Evolutionary conservation across 2,888 invertebrate species (phyloP).

Genomic region (Dorcus hopei): DNA sequence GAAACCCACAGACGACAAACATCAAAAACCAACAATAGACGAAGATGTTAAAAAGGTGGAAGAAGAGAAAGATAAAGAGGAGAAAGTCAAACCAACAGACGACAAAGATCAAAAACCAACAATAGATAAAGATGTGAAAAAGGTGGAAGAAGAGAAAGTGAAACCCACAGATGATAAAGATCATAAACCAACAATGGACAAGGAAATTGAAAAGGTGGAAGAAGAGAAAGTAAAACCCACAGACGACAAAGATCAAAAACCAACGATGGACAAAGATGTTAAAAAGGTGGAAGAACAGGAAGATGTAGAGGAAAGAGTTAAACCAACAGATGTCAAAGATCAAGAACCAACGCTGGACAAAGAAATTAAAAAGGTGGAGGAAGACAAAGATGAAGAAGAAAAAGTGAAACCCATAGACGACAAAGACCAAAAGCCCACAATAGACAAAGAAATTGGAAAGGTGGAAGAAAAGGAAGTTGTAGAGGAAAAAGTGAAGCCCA

Average conservation of each 20-base stretch:
- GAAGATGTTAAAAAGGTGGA: not conserved
- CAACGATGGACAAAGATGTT: not conserved
- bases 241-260: conserved; percentile 29
- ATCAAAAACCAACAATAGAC: not conserved
- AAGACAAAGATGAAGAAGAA: conserved; percentile 16
- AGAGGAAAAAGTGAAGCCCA: too few species aligned
- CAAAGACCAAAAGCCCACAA: conserved; percentile 40
- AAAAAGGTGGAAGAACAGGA: not conserved
- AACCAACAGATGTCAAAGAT: too few species aligned
- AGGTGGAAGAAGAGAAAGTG: not conserved
- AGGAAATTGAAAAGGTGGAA: too few species aligned
- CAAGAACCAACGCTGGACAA: too few species aligned
- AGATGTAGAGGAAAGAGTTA: too few species aligned
- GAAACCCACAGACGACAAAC: conserved; percentile 35
- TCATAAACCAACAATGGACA: too few species aligned
- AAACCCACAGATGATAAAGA: too few species aligned
- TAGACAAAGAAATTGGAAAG: not conserved
- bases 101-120: conserved; percentile 40
- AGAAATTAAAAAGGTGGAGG: not conserved
- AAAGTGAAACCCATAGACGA: conserved; percentile 21
- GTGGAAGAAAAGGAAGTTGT: not conserved
- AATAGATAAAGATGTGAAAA: not conserved
- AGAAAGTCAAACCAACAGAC: not conserved
- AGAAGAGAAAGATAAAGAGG: not conserved
- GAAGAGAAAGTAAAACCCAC: conserved; percentile 40